Percentiles rank a stretch among this genome's conserved stretches.
phyloP scores from a whole-genome alignment of 2,888 invertebrate genomes.

The Pollenia griseotomentosa region DNA sequence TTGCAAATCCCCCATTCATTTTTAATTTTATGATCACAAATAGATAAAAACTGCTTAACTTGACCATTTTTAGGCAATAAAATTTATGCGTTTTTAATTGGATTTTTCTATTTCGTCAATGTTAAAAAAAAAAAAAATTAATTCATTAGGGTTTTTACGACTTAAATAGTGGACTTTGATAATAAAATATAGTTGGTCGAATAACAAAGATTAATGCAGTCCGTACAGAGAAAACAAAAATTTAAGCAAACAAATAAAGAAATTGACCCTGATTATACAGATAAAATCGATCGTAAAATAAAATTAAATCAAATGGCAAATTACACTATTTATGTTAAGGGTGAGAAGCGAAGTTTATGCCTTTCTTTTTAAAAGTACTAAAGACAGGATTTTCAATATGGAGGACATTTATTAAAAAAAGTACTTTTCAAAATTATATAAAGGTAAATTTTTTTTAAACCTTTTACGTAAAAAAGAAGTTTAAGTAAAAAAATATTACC shows the following conservation, averaged over 20 bases:
- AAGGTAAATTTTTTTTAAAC: too few species aligned
- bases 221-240: not conserved
- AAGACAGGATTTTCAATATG: too few species aligned
- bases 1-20: not conserved
- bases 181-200: slow-evolving; percentile 49
- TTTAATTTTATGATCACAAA: slow-evolving; percentile 35
- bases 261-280: slow-evolving; percentile 61
- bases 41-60: slow-evolving; percentile 44
- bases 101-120: slow-evolving; percentile 48
- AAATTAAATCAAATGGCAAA: slow-evolving; percentile 37
- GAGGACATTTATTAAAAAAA: too few species aligned
- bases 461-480: too few species aligned
- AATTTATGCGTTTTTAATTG: slow-evolving; percentile 68
- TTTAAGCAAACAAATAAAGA: not conserved
- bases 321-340: slow-evolving; percentile 4
- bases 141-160: slow-evolving; percentile 69
- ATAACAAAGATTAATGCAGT: slow-evolving; percentile 41
- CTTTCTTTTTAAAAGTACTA: too few species aligned
- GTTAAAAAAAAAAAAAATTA: slow-evolving; percentile 47
- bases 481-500: too few species aligned
- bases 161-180: slow-evolving; percentile 50
- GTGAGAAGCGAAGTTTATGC: not conserved
- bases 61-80: slow-evolving; percentile 51
- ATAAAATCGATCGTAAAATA: slow-evolving; percentile 66
- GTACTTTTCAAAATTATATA: too few species aligned